Conservation (phyloP, 35 echinoderm and acorn worm genomes). For the Heliocidaris tuberculata region DNA sequence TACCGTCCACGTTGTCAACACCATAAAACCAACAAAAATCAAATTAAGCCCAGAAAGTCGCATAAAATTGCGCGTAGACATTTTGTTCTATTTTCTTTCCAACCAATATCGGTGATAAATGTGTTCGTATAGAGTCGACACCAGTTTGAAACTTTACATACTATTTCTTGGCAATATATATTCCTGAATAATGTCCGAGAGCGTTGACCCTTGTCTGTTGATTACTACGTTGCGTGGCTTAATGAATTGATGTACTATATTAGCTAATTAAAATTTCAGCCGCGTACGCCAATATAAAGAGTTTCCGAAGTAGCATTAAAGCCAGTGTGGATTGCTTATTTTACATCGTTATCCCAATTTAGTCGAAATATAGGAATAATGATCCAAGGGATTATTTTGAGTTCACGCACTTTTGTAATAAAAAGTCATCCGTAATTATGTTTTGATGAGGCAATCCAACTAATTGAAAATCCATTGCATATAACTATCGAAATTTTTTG, state of each 20-base stretch:
- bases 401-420: neutral
- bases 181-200: neutral
- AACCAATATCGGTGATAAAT: neutral
- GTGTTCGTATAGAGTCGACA: neutral
- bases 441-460: neutral
- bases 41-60: neutral
- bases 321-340: neutral
- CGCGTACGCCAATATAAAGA: too few species aligned
- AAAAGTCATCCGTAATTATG: neutral
- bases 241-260: too few species aligned
- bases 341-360: neutral
- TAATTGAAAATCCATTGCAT: neutral
- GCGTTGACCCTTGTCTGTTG: neutral
- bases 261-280: neutral
- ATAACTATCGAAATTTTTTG: neutral
- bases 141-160: neutral
- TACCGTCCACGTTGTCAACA: neutral
- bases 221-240: neutral
- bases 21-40: neutral
- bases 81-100: neutral
- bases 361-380: too few species aligned
- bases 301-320: too few species aligned
- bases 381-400: neutral
- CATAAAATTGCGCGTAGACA: neutral
- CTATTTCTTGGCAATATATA: neutral